phyloP scores from a whole-genome alignment of 2,113 vertebrate species.

The Lethenteron reissneri region DNA sequence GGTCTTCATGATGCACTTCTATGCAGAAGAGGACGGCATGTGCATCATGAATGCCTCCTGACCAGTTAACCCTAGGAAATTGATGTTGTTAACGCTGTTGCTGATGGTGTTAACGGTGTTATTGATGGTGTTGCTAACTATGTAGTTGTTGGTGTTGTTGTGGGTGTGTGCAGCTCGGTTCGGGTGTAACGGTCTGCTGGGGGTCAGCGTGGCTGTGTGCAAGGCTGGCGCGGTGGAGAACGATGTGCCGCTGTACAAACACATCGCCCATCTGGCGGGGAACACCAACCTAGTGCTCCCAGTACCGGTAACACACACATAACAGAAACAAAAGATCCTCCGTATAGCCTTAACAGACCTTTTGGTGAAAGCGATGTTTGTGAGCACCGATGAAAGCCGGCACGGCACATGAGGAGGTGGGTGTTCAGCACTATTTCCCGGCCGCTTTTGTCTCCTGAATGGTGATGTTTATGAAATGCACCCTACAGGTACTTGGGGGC shows the following conservation, averaged over 20 bases:
- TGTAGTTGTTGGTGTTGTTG: conserved; percentile 8
- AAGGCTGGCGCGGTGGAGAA: conserved; percentile 65
- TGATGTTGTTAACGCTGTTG: background rate
- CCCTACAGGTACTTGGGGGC: too few species aligned
- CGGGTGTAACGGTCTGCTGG: conserved; percentile 66
- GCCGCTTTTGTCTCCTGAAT: too few species aligned
- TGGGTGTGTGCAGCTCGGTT: conserved; percentile 41
- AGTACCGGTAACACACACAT: conserved; percentile 41
- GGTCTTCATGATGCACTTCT: too few species aligned
- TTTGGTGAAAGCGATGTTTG: too few species aligned
- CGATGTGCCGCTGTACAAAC: conserved; percentile 54
- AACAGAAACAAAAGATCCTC: too few species aligned
- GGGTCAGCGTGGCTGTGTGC: conserved; percentile 58
- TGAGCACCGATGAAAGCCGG: too few species aligned
- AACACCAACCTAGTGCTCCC: conserved; percentile 61
- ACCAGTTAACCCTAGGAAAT: background rate
- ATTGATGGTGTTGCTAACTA: conserved; percentile 8
- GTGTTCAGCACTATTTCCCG: too few species aligned
- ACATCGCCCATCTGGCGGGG: conserved; percentile 66
- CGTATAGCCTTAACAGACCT: too few species aligned
- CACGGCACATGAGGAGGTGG: too few species aligned
- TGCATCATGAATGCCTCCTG: too few species aligned
- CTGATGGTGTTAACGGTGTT: background rate
- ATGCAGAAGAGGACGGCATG: too few species aligned
- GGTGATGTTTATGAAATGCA: too few species aligned